A percentile compares a stretch with the other conserved stretches of the same genome.
Evolutionary conservation across 2,113 vertebrate genomes (phyloP).

Genomic region (Oenanthe oenanthe): DNA sequence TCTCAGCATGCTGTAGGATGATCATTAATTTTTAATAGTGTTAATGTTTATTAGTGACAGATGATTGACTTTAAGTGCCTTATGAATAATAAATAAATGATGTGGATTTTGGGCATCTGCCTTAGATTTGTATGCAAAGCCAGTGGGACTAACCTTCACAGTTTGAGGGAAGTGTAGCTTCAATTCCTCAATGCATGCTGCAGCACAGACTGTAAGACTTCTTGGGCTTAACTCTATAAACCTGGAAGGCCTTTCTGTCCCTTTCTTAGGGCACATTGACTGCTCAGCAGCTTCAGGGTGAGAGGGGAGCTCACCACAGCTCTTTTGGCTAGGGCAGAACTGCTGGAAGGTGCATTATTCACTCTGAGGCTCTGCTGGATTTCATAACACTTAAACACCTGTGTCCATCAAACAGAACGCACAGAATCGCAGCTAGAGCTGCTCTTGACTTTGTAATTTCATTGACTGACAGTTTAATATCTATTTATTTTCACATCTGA

Average conservation of each 20-base stretch:
- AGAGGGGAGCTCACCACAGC: slow-evolving; percentile 61
- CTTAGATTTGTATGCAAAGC: slow-evolving; percentile 56
- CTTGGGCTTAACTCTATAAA: slow-evolving; percentile 39
- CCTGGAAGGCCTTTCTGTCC: background rate
- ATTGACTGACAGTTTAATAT: slow-evolving; percentile 91
- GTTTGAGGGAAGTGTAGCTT: background rate
- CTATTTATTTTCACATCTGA: slow-evolving; percentile 89
- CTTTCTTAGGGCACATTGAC: slow-evolving; percentile 21
- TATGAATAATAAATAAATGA: slow-evolving; percentile 73
- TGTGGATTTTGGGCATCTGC: slow-evolving; percentile 58
- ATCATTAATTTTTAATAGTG: slow-evolving; percentile 77
- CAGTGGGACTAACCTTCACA: slow-evolving; percentile 39
- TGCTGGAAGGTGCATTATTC: slow-evolving; percentile 73
- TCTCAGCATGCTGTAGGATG: slow-evolving; percentile 59
- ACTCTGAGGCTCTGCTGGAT: slow-evolving; percentile 71
- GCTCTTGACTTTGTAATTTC: slow-evolving; percentile 86
- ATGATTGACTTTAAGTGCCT: slow-evolving; percentile 72
- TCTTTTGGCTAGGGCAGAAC: slow-evolving; percentile 69
- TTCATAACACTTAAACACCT: slow-evolving; percentile 83
- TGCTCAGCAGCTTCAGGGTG: slow-evolving; percentile 22
- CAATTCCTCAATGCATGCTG: background rate
- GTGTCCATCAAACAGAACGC: slow-evolving; percentile 81
- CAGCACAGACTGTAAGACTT: background rate
- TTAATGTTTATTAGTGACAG: slow-evolving; percentile 77
- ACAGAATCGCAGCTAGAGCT: slow-evolving; percentile 77